A percentile compares a stretch with the other conserved stretches of the same genome.
Conservation (phyloP, 2,888 invertebrate genomes). For the Yponomeuta sedellus region DNA sequence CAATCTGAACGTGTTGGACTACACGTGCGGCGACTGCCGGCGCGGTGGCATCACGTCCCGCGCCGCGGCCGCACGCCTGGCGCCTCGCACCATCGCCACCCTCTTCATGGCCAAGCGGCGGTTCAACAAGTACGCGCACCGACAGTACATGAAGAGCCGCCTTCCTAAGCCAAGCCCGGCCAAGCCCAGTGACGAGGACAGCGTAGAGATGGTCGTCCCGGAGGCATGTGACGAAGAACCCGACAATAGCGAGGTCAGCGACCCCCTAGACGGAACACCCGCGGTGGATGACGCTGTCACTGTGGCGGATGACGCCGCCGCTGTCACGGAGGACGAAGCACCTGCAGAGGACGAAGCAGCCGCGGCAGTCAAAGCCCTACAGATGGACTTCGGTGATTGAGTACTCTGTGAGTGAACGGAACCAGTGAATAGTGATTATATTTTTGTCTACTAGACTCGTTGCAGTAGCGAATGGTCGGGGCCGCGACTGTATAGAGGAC, state of each 20-base stretch:
- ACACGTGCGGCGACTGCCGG: conserved; percentile 70
- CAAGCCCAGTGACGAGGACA: conserved; percentile 8
- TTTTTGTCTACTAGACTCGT: conserved; percentile 19
- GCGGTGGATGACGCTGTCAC: background rate
- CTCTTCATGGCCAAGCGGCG: conserved; percentile 74
- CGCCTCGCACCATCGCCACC: conserved; percentile 70
- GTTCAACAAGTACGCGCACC: conserved; percentile 74
- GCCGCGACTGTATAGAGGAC: conserved; percentile 25
- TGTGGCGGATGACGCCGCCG: background rate
- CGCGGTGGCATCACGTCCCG: conserved; percentile 71
- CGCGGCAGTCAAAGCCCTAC: conserved; percentile 19
- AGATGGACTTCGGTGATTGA: conserved; percentile 25
- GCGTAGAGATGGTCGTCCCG: conserved; percentile 18
- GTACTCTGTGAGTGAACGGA: conserved; percentile 13
- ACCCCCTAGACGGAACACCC: conserved; percentile 21
- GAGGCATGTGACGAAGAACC: conserved; percentile 25
- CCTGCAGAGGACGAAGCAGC: conserved; percentile 12
- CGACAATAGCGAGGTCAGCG: conserved; percentile 21
- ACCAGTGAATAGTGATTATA: conserved; percentile 13
- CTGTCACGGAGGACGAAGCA: conserved; percentile 8
- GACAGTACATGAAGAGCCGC: conserved; percentile 60
- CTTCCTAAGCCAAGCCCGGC: conserved; percentile 17
- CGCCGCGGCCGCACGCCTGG: conserved; percentile 65
- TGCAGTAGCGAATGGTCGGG: conserved; percentile 1
- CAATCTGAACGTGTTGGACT: conserved; percentile 62